A percentile compares a stretch with the other conserved stretches of the same genome.
These are phyloP conservation scores for Standfussiana lucernea DNA, from an alignment of 2,888 invertebrate species.

Conservation along the genomic window DNA sequence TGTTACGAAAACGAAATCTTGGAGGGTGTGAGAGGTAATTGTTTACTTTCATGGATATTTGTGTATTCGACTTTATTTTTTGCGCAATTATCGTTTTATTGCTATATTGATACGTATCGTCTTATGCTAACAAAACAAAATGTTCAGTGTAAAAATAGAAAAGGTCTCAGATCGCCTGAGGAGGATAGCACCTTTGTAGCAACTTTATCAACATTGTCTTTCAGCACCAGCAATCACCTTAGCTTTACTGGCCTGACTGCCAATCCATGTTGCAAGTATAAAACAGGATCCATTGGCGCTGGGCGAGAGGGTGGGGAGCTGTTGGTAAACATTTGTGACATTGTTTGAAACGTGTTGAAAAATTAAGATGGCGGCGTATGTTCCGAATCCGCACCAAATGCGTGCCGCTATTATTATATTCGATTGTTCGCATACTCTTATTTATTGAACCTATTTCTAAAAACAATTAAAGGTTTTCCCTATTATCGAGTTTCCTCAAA, in stretches of 20 bases:
- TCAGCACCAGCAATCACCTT: not conserved
- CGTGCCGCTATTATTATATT: not conserved
- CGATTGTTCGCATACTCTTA: not conserved
- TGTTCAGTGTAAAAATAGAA: not conserved
- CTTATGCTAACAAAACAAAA: not conserved
- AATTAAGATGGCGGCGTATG: not conserved
- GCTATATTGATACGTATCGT: not conserved
- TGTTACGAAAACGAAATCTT: not conserved
- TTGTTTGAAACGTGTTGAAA: not conserved
- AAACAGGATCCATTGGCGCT: too few species aligned
- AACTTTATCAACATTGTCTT: not conserved
- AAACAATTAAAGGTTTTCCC: conserved; percentile 11
- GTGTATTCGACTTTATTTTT: not conserved
- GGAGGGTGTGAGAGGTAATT: not conserved
- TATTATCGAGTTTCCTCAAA: conserved; percentile 34
- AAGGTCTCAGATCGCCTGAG: not conserved
- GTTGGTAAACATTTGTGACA: too few species aligned
- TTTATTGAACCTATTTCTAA: not conserved
- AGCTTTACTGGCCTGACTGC: not conserved
- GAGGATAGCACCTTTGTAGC: not conserved
- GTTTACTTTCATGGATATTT: not conserved
- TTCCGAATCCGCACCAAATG: not conserved
- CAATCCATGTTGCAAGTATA: not conserved
- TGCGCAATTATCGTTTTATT: not conserved
- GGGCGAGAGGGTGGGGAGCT: too few species aligned